Evolutionary conservation across 2,888 invertebrate species (phyloP).

Genomic region (Cataglyphis cursor): DNA sequence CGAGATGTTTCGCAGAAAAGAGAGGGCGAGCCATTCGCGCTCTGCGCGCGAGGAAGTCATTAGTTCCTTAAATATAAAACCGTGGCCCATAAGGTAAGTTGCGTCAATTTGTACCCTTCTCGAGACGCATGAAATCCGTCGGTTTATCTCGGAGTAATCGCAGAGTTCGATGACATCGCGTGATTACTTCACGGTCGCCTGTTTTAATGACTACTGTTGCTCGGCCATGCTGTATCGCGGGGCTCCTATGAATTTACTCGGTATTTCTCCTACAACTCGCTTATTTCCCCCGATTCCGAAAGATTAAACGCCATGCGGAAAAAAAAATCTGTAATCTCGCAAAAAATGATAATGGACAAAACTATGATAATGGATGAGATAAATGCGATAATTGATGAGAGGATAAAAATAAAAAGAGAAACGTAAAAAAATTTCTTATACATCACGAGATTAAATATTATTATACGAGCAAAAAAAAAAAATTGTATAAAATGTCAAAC

Average conservation of each 20-base stretch:
- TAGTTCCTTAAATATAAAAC: conserved; percentile 53
- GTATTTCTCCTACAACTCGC: background rate
- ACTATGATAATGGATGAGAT: background rate
- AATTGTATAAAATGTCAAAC: background rate
- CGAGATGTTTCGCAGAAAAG: background rate
- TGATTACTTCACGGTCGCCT: conserved; percentile 61
- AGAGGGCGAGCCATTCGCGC: background rate
- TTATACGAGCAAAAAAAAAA: background rate
- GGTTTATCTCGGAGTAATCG: conserved; percentile 56
- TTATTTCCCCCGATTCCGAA: conserved; percentile 7
- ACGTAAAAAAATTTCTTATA: background rate
- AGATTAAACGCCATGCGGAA: background rate
- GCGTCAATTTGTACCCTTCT: conserved; percentile 49
- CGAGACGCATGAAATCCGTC: conserved; percentile 50
- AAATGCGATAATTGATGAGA: background rate
- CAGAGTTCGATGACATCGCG: conserved; percentile 61
- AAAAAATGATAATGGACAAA: background rate
- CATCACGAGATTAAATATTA: background rate
- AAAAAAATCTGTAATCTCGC: conserved; percentile 4
- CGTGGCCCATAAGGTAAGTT: conserved; percentile 39
- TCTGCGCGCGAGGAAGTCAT: conserved; percentile 35
- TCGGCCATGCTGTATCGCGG: conserved; percentile 17
- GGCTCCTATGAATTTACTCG: conserved; percentile 35
- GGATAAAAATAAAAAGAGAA: background rate
- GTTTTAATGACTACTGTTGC: conserved; percentile 56